Percentiles rank a stretch among this genome's conserved stretches.
phyloP scores from a whole-genome alignment of 2,797 vertebrate species.

The Steatocranus sp. region DNA sequence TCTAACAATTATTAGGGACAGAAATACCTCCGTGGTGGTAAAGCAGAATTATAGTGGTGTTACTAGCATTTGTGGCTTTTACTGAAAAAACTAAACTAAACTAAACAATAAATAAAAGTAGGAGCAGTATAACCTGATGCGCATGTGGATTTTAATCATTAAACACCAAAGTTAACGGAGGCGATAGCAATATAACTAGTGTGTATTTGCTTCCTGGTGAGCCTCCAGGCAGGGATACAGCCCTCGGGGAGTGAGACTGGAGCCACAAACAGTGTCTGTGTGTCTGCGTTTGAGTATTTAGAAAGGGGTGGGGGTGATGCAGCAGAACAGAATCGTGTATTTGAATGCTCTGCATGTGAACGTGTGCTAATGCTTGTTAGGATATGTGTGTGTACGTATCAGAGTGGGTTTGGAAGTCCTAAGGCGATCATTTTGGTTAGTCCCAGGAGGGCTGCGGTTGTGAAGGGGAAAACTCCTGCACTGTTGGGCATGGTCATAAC shows the following conservation, averaged over 20 bases:
- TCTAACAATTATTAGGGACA: slow-evolving; percentile 45
- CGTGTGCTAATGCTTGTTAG: slow-evolving; percentile 19
- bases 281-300: slow-evolving; percentile 22
- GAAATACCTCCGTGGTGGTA: slow-evolving; percentile 43
- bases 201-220: slow-evolving; percentile 37
- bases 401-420: slow-evolving; percentile 55
- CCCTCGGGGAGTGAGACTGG: slow-evolving; percentile 24
- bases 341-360: slow-evolving; percentile 2
- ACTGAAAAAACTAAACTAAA: slow-evolving; percentile 61
- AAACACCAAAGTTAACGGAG: slow-evolving; percentile 55
- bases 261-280: slow-evolving; percentile 46
- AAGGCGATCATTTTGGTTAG: slow-evolving; percentile 49
- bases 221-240: slow-evolving; percentile 41
- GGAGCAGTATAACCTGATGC: slow-evolving; percentile 39
- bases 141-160: slow-evolving; percentile 50
- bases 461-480: slow-evolving; percentile 56
- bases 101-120: slow-evolving; percentile 58
- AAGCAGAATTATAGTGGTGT: slow-evolving; percentile 43
- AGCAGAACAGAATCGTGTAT: slow-evolving; percentile 31
- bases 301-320: slow-evolving; percentile 23
- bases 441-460: slow-evolving; percentile 57
- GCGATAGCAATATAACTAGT: slow-evolving; percentile 48
- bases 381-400: slow-evolving; percentile 8
- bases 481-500: slow-evolving; percentile 57
- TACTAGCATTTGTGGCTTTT: slow-evolving; percentile 63